These are phyloP conservation scores for Lithophane leautieri DNA, from an alignment of 2,888 invertebrate species.

Conservation along the genomic window DNA sequence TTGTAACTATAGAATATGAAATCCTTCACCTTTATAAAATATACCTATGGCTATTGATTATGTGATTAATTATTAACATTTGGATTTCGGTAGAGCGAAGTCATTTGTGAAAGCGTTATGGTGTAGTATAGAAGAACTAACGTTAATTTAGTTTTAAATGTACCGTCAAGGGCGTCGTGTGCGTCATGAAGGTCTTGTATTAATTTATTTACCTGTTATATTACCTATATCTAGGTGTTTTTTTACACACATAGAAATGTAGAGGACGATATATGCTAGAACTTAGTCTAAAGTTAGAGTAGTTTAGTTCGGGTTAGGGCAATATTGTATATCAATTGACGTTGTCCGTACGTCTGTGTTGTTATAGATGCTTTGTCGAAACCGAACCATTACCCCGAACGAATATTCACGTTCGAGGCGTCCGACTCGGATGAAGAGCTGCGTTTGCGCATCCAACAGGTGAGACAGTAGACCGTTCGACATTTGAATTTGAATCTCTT, in stretches of 20 bases:
- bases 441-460: constrained; percentile 89
- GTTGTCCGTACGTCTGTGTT: constrained; percentile 88
- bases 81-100: constrained; percentile 56
- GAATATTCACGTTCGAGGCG: constrained; percentile 88
- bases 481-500: constrained; percentile 50
- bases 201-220: constrained; percentile 56
- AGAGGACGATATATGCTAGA: constrained; percentile 59
- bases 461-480: constrained; percentile 72
- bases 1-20: constrained; percentile 53
- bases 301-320: constrained; percentile 65
- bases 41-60: constrained; percentile 61
- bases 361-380: constrained; percentile 91
- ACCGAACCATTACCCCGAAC: constrained; percentile 89
- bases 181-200: constrained; percentile 73
- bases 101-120: constrained; percentile 66
- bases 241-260: constrained; percentile 61
- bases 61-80: constrained; percentile 67
- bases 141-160: constrained; percentile 70
- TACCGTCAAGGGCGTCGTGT: constrained; percentile 74
- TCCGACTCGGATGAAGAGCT: constrained; percentile 89
- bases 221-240: constrained; percentile 55
- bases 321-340: constrained; percentile 75
- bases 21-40: constrained; percentile 57
- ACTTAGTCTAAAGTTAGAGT: constrained; percentile 48
- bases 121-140: constrained; percentile 70